Percentiles rank a stretch among this genome's conserved stretches.
These are phyloP conservation scores for Gryllus bimaculatus DNA, from an alignment of 1,140 invertebrate genomes.

Conservation along the genomic window DNA sequence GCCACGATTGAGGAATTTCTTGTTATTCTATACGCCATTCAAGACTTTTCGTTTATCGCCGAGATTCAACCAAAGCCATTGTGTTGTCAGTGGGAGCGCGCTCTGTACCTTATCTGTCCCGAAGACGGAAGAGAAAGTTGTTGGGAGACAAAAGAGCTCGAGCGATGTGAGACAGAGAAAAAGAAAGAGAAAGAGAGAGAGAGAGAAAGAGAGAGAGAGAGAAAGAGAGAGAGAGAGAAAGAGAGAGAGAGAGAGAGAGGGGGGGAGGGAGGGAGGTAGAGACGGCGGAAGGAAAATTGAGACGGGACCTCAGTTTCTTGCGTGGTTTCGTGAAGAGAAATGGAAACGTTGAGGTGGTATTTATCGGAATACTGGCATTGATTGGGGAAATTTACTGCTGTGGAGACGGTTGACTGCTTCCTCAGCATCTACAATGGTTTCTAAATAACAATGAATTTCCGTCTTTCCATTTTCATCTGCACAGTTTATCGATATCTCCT, in stretches of 20 bases:
- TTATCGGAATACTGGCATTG: no score
- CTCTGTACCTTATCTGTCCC: not conserved
- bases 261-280: no score
- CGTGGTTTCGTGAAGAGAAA: no score
- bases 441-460: no score
- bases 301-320: no score
- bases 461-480: no score
- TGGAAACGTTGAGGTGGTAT: no score
- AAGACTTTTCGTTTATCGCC: not conserved
- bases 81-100: not conserved
- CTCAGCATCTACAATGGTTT: no score
- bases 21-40: slow-evolving; percentile 4
- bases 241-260: not conserved
- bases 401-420: no score
- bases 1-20: not conserved
- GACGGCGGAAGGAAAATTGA: no score
- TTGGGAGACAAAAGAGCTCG: not conserved
- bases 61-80: not conserved
- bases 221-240: not conserved
- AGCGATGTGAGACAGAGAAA: not conserved
- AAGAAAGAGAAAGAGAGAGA: not conserved
- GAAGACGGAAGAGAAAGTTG: not conserved
- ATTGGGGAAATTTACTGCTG: no score
- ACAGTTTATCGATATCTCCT: no score
- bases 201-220: not conserved